Evolutionary conservation across 2,797 vertebrate species (phyloP), one percentile per base, ranked within the genome.

Genomic region (Arvicola amphibius): DNA sequence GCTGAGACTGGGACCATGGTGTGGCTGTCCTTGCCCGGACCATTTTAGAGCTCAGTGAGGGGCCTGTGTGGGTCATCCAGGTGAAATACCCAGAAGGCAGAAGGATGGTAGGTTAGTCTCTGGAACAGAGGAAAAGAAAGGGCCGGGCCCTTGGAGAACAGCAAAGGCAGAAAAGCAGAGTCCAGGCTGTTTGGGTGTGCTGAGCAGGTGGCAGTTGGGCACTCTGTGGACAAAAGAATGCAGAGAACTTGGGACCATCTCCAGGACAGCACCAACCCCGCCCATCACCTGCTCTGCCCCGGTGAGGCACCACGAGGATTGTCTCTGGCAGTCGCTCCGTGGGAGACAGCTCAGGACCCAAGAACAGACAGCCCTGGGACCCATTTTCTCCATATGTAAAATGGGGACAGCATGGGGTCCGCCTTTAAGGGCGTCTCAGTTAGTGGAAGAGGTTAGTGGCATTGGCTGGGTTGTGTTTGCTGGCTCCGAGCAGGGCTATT

Each of bases 311-410:
- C 12, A 16, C 51, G 63, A 85, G 59, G 43, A 14, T 48, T 34
- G 21, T 65, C 56, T 48, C 63, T 23, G 19, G 37, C 10, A 21
- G 69, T 34, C 16, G 32, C 32, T 23, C 86, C 11, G 2, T 32
- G 10, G 48, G 69, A 56, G 29, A n/a, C 34, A 53, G 65, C 25
- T 37, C 23, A 29, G 10, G 43, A 13, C 23, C 14, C n/a, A 34
- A 43, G 0, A 67, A 29, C 61, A 40, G 73, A 23, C 61, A 40
- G 32, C 51, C n/a, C 12, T 0, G 53, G 81, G 65, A 27, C 95
- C 96, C 84, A 48, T 80, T 80, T 90, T 95, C 71, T 25, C 73
- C 56, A 21, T 63, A 61, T 90, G 65, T 59, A 46, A 76, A 94
- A 43, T 48, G 85, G 34, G 14, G 0, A 13, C 0, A 34, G n/a